A percentile compares a stretch with the other conserved stretches of the same genome.
Evolutionary conservation across 2,797 vertebrate species (phyloP).

Genomic region (Synanceia verrucosa): DNA sequence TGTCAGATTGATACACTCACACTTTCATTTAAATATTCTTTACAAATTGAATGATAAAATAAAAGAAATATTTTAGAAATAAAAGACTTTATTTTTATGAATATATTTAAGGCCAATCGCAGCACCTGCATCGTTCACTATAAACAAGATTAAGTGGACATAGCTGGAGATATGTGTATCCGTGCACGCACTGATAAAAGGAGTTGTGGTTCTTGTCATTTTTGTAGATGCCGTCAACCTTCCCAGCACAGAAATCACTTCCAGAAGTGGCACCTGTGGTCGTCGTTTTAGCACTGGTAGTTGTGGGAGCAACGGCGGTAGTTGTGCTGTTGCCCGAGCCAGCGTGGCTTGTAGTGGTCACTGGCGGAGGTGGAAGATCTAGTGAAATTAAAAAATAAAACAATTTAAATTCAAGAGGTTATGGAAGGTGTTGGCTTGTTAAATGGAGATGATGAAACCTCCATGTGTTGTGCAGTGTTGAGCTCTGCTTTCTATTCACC

Average conservation of each 20-base stretch:
- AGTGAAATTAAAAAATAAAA: neutral
- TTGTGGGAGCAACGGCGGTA: neutral
- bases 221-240: conserved; percentile 50
- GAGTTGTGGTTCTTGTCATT: conserved; percentile 30
- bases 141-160: conserved; percentile 63
- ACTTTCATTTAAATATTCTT: neutral
- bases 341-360: neutral
- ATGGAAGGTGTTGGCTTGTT: neutral
- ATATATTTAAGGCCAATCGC: conserved; percentile 63
- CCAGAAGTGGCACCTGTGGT: conserved; percentile 21
- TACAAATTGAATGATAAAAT: neutral
- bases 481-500: conserved; percentile 47
- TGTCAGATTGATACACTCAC: neutral
- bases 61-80: neutral
- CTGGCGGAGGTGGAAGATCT: conserved; percentile 36
- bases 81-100: neutral
- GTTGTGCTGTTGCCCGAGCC: neutral
- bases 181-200: conserved; percentile 66
- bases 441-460: neutral
- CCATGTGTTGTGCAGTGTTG: neutral
- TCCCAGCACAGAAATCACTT: conserved; percentile 57
- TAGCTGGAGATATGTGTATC: neutral
- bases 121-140: conserved; percentile 62
- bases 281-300: neutral
- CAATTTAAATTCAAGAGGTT: neutral